phyloP scores from a whole-genome alignment of 2,797 vertebrate species.

The Phalloptychus januarius region DNA sequence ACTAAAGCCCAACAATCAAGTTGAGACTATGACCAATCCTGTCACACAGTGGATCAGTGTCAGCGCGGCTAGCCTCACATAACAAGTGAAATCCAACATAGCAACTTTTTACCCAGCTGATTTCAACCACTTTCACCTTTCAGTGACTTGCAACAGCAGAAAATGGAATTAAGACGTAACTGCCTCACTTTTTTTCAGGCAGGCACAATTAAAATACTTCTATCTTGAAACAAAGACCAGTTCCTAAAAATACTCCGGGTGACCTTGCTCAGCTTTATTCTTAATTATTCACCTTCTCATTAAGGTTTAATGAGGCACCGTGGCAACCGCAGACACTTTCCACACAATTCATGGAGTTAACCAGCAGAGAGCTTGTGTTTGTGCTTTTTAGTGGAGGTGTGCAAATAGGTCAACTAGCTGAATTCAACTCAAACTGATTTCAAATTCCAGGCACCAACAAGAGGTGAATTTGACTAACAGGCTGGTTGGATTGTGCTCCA shows the following conservation, averaged over 20 bases:
- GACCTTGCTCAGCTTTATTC: slow-evolving; percentile 61
- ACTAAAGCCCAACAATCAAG: slow-evolving; percentile 2
- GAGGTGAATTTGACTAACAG: slow-evolving; percentile 6
- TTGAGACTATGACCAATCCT: background rate
- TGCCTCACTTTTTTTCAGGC: background rate
- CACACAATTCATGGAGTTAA: slow-evolving; percentile 41
- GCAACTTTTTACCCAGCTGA: slow-evolving; percentile 3
- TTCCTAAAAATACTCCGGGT: slow-evolving; percentile 26
- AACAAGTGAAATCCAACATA: slow-evolving; percentile 13
- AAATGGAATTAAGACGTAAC: background rate
- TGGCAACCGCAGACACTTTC: slow-evolving; percentile 46
- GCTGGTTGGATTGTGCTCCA: slow-evolving; percentile 4
- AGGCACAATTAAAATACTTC: slow-evolving; percentile 12
- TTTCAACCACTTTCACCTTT: slow-evolving; percentile 31
- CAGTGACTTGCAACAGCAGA: background rate
- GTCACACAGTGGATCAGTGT: slow-evolving; percentile 7
- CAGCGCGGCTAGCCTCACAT: slow-evolving; percentile 5
- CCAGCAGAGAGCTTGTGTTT: slow-evolving; percentile 26
- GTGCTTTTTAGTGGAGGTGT: slow-evolving; percentile 30
- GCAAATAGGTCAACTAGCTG: background rate
- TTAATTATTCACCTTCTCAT: slow-evolving; percentile 75
- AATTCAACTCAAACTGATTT: slow-evolving; percentile 23
- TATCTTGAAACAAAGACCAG: background rate
- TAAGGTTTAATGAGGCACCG: slow-evolving; percentile 65
- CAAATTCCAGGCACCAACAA: slow-evolving; percentile 8